Conservation (phyloP, 2,797 vertebrate genomes). For the Luscinia luscinia region DNA sequence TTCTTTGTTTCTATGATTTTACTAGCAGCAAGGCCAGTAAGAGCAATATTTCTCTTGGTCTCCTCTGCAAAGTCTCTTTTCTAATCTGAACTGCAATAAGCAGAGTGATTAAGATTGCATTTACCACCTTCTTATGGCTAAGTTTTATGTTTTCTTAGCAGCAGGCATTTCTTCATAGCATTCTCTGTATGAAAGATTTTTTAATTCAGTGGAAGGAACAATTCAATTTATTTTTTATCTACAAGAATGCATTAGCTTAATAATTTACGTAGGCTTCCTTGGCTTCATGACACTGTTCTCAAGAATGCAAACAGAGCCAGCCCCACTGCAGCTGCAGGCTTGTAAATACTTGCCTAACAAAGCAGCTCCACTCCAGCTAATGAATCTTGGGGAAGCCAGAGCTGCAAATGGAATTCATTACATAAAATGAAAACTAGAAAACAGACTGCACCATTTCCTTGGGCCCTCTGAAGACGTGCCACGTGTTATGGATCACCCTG, state of each 20-base stretch:
- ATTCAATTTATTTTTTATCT: conserved; percentile 27
- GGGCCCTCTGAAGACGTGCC: background rate
- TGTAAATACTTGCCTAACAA: conserved; percentile 38
- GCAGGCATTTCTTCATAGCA: background rate
- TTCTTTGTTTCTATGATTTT: background rate
- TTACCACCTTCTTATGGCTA: background rate
- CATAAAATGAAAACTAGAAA: background rate
- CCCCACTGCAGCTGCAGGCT: conserved; percentile 1
- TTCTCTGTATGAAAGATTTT: background rate
- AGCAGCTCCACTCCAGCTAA: background rate
- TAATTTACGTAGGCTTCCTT: background rate
- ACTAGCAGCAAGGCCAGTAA: background rate
- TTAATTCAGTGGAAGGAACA: background rate
- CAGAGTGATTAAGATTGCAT: background rate
- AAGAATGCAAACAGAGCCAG: background rate
- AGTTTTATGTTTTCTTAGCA: background rate
- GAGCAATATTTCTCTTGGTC: background rate
- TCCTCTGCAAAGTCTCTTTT: background rate
- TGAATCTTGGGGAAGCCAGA: background rate
- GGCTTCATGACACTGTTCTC: background rate
- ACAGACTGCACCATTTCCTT: background rate
- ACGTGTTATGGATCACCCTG: background rate
- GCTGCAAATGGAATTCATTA: background rate
- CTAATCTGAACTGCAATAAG: background rate
- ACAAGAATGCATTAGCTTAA: background rate